These are phyloP conservation scores for Corythornis vintsioides DNA, from an alignment of 2,113 vertebrate species.

Conservation along the genomic window DNA sequence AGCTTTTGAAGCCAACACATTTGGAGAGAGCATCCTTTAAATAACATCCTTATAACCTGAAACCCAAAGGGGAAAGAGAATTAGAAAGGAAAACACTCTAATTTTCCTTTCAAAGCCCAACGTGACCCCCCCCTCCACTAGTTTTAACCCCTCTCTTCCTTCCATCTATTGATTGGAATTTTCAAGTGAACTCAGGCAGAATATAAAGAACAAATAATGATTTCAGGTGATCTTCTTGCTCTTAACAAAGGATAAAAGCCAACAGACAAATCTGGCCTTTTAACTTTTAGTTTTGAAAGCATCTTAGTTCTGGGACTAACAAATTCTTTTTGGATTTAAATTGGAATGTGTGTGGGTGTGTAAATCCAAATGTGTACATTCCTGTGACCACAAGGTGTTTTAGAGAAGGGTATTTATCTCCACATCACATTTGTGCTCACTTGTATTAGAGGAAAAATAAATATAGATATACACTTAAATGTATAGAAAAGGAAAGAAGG, in stretches of 20 bases:
- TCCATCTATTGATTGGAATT: slow-evolving; percentile 56
- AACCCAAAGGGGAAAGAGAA: slow-evolving; percentile 24
- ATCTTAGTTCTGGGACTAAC: slow-evolving; percentile 44
- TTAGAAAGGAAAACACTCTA: slow-evolving; percentile 14
- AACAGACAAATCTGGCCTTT: slow-evolving; percentile 57
- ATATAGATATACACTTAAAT: neutral
- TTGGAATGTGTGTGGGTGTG: slow-evolving; percentile 30
- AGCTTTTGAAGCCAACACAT: neutral
- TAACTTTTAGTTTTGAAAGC: slow-evolving; percentile 32
- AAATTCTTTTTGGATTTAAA: neutral
- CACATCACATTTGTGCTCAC: slow-evolving; percentile 50
- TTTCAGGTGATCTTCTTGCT: slow-evolving; percentile 66
- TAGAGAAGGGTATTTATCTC: slow-evolving; percentile 35
- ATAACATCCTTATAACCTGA: neutral
- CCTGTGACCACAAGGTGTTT: slow-evolving; percentile 40
- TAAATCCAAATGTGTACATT: neutral
- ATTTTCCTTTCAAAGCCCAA: slow-evolving; percentile 36
- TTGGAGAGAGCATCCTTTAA: neutral
- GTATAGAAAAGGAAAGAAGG: slow-evolving; percentile 10
- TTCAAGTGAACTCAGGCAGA: slow-evolving; percentile 66
- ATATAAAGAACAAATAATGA: slow-evolving; percentile 25
- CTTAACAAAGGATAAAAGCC: slow-evolving; percentile 71
- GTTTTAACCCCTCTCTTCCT: slow-evolving; percentile 17
- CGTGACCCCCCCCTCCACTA: neutral
- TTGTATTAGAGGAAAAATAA: slow-evolving; percentile 39